Conservation (phyloP, 2,888 invertebrate genomes). For the Poecilus cupreus region DNA sequence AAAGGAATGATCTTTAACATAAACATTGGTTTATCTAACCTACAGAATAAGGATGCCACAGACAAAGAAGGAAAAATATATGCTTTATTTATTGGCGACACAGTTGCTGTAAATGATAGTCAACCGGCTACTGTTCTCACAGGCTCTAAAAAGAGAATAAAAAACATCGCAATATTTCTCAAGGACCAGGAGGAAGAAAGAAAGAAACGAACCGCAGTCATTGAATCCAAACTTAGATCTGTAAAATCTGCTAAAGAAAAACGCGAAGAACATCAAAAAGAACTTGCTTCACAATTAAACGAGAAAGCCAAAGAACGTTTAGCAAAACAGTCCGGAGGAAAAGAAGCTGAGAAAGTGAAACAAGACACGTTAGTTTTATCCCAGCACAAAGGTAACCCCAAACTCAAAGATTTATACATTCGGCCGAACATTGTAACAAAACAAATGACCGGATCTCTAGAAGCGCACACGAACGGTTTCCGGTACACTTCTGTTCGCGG, state of each 20-base stretch:
- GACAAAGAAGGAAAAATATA: constrained; percentile 93
- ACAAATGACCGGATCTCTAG: constrained; percentile 93
- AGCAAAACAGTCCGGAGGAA: constrained; percentile 89
- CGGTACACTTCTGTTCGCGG: constrained; percentile 99
- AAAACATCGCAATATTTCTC: constrained; percentile 95
- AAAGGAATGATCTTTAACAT: constrained; percentile 99
- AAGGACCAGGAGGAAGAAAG: constrained; percentile 91
- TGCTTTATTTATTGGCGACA: constrained; percentile 97
- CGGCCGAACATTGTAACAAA: constrained; percentile 99
- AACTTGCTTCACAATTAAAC: constrained; percentile 92
- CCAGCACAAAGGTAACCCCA: constrained; percentile 97
- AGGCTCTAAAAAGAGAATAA: constrained; percentile 94
- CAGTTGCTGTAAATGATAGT: constrained; percentile 93
- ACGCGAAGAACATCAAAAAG: constrained; percentile 96
- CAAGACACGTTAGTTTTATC: constrained; percentile 96
- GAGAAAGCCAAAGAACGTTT: constrained; percentile 94
- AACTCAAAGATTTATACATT: constrained; percentile 97
- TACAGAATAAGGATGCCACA: constrained; percentile 86
- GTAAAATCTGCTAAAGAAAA: constrained; percentile 98
- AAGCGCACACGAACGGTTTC: constrained; percentile 97
- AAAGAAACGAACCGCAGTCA: constrained; percentile 91
- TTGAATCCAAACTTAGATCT: constrained; percentile 94
- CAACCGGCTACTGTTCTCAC: constrained; percentile 91
- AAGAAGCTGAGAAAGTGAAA: constrained; percentile 95
- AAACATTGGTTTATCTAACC: constrained; percentile 91